Base-by-base conservation (phyloP, 2,797 vertebrate species). In the Chrosomus eos region DNA sequence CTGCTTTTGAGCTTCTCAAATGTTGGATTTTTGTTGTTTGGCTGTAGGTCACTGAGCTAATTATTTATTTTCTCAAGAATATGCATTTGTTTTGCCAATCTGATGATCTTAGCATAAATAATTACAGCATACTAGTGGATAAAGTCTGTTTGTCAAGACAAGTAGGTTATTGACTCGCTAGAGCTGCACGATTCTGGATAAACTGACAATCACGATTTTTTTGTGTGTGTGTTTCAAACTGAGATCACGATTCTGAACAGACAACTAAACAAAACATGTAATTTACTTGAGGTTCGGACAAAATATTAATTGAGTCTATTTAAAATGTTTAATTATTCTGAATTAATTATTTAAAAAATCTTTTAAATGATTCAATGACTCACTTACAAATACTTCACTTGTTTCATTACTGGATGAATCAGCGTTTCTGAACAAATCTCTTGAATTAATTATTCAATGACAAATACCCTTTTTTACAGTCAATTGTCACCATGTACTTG, bases 21-120 rank as follows among this genome's bases (percentile, higher is more conserved):
- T 66, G n/a, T 60, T 36, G 21, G 64, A 67, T 51, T 33, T 75
- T 75, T 7, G 28, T 58, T 31, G 28, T 75, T 48, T 68, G 7
- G 19, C 55, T 75, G 31, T 75, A n/a, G 31, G 73, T 81, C 71
- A 58, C 45, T n/a, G 64, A 51, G 40, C 19, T 76, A 73, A 73
- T 62, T 11, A 40, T 62, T 31, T 60, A 36, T 71, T 71, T 28
- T 31, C 58, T 64, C 36, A 68, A 70, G 14, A 23, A 55, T 31
- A 33, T 45, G 53, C 51, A 2, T 43, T 45, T 60, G 66, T 36
- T 81, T 80, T 71, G 23, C 48, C 67, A 71, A 7, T 23, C 51
- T 33, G 53, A 23, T 62, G 36, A 81, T 81, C 18, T 28, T 10
- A 33, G 18, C 18, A 0, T 28, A n/a, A n/a, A 62, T 19, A 31